Evolutionary conservation across 1,140 invertebrate species (phyloP).

Genomic region (Pachyrhynchus sulphureomaculatus): DNA sequence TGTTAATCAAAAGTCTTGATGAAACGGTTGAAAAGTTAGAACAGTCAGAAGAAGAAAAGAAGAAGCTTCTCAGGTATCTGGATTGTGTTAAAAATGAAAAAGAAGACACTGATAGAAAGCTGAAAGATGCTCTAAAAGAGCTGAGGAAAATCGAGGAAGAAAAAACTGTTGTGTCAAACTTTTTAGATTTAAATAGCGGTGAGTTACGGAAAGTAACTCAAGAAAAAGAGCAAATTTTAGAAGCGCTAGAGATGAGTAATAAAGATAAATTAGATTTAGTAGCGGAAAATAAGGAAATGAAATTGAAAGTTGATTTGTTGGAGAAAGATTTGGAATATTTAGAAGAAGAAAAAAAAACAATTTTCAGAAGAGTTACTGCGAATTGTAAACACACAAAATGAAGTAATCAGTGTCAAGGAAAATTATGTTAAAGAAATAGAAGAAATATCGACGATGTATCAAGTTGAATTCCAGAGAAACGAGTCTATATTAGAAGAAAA

Average conservation of each 20-base stretch:
- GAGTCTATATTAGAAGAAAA: too few relatives aligned
- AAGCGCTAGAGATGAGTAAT: constrained; percentile 32
- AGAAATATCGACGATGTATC: too few relatives aligned
- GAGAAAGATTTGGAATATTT: constrained; percentile 11
- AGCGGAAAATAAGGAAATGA: constrained; percentile 19
- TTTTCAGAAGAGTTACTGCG: too few relatives aligned
- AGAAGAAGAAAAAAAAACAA: constrained; percentile 21
- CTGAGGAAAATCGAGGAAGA: constrained; percentile 17
- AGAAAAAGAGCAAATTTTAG: constrained; percentile 29
- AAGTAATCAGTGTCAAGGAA: too few relatives aligned
- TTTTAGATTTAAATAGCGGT: constrained; percentile 23
- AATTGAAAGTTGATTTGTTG: constrained; percentile 13
- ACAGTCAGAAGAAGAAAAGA: background rate
- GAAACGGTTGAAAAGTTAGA: constrained; percentile 12
- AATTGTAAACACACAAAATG: too few relatives aligned
- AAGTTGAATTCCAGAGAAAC: too few relatives aligned
- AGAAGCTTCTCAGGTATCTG: background rate
- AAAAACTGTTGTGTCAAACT: constrained; percentile 26
- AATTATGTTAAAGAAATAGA: too few relatives aligned
- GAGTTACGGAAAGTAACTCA: constrained; percentile 26
- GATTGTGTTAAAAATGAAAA: background rate
- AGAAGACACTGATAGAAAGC: background rate
- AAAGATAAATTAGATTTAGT: constrained; percentile 25
- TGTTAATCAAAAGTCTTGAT: background rate
- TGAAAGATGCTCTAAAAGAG: background rate